Conservation (phyloP, 2,797 vertebrate species). For the Gymnothorax javanicus region DNA sequence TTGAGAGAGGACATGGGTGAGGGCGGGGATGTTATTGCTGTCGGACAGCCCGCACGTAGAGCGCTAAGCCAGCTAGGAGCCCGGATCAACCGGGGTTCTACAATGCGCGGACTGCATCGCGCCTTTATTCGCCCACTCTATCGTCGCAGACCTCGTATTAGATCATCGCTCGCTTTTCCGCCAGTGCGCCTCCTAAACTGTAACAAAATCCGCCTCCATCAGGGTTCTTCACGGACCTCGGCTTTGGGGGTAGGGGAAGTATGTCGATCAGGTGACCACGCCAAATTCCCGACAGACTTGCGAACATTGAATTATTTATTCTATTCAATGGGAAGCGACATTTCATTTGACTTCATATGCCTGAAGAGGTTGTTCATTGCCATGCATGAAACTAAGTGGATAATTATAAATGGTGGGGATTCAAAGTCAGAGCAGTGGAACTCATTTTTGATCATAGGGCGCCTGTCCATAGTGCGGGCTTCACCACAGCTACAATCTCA, state of each 20-base stretch:
- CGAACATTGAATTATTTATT: background rate
- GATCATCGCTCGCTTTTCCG: constrained; percentile 8
- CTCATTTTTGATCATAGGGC: background rate
- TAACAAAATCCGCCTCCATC: background rate
- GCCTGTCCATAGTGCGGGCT: background rate
- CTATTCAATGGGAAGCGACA: background rate
- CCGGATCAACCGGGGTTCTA: background rate
- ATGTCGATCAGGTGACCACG: background rate
- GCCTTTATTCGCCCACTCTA: background rate
- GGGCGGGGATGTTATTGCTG: background rate
- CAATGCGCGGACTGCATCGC: background rate
- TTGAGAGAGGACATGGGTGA: background rate
- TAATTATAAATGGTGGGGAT: background rate
- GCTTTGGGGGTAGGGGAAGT: background rate
- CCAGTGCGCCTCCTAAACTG: background rate
- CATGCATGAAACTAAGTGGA: background rate
- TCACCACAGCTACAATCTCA: background rate
- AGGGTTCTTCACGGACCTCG: background rate
- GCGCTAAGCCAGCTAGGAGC: background rate
- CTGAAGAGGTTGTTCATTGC: background rate
- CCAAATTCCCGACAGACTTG: background rate
- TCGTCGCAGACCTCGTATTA: background rate
- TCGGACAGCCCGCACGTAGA: background rate
- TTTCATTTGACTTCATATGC: background rate
- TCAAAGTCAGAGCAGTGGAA: background rate